A percentile compares a stretch with the other conserved stretches of the same genome.
These are phyloP conservation scores for Oscheius sp. DNA, from an alignment of 1,140 invertebrate genomes.

Conservation along the genomic window DNA sequence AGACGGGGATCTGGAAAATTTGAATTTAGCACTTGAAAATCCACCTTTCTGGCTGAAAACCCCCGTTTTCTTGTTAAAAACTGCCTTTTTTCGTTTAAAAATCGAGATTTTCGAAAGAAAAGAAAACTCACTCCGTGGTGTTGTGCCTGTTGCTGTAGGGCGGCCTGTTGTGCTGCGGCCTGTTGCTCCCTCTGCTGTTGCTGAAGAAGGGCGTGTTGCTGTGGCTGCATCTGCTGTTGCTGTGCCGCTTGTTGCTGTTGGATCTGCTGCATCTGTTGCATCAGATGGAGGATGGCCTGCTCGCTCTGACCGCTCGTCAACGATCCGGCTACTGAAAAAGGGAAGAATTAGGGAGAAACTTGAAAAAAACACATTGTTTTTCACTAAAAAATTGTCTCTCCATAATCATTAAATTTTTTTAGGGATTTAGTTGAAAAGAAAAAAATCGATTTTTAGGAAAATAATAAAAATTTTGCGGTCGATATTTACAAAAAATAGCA, in stretches of 20 bases:
- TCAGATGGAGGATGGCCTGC: not conserved
- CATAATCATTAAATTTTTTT: too few relatives aligned
- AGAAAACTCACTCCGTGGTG: not conserved
- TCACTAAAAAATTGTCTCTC: too few relatives aligned
- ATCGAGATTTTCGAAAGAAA: too few relatives aligned
- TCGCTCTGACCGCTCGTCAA: not conserved
- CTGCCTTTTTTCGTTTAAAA: too few relatives aligned
- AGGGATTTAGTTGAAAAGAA: too few relatives aligned
- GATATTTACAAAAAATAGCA: too few relatives aligned
- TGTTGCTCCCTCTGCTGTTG: conserved; percentile 9
- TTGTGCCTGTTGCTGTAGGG: conserved; percentile 1
- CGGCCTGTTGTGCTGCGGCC: not conserved
- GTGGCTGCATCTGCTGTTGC: not conserved
- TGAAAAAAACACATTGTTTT: not conserved
- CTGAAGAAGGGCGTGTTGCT: not conserved
- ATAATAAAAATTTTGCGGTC: too few relatives aligned
- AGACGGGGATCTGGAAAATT: not conserved
- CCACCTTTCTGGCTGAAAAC: too few relatives aligned
- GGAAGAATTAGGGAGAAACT: not conserved
- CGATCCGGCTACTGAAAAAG: not conserved
- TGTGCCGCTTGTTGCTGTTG: not conserved
- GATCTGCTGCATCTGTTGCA: not conserved
- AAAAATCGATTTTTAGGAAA: too few relatives aligned
- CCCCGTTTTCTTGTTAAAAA: too few relatives aligned
- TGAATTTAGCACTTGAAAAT: too few relatives aligned